Conservation (phyloP, 2,113 vertebrate genomes). For the Pseudonaja textilis region DNA sequence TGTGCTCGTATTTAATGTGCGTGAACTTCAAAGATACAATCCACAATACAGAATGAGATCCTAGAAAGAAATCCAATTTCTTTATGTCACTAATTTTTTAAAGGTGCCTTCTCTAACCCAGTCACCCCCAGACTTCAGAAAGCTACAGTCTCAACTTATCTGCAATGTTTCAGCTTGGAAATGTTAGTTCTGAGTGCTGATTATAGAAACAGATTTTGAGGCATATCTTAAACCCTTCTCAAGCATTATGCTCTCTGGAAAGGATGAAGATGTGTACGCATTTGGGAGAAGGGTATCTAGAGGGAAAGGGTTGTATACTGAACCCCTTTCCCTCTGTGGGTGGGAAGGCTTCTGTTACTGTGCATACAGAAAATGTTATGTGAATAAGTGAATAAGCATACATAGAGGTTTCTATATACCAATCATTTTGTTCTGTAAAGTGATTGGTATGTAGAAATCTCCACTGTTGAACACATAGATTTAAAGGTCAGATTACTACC, state of each 20-base stretch:
- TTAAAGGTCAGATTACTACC: fast-evolving
- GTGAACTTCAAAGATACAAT: background rate
- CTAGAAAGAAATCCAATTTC: too few relatives aligned
- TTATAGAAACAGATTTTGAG: background rate
- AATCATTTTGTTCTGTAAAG: background rate
- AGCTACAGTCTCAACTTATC: background rate
- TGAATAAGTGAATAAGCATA: background rate
- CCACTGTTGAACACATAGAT: background rate
- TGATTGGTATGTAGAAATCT: background rate
- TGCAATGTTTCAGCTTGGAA: background rate
- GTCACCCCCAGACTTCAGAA: background rate
- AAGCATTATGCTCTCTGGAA: background rate
- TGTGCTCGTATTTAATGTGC: background rate
- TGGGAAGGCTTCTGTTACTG: background rate
- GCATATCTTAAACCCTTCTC: background rate
- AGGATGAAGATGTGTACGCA: background rate
- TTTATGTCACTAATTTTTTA: background rate
- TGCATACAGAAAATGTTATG: background rate
- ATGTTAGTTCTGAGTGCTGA: background rate
- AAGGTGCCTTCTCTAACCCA: background rate
- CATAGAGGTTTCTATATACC: background rate
- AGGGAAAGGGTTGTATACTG: background rate
- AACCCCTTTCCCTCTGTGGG: background rate
- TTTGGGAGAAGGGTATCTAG: background rate
- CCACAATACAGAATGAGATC: background rate